Evolutionary conservation across 2,113 vertebrate genomes (phyloP).

Genomic region (Fregetta grallaria): DNA sequence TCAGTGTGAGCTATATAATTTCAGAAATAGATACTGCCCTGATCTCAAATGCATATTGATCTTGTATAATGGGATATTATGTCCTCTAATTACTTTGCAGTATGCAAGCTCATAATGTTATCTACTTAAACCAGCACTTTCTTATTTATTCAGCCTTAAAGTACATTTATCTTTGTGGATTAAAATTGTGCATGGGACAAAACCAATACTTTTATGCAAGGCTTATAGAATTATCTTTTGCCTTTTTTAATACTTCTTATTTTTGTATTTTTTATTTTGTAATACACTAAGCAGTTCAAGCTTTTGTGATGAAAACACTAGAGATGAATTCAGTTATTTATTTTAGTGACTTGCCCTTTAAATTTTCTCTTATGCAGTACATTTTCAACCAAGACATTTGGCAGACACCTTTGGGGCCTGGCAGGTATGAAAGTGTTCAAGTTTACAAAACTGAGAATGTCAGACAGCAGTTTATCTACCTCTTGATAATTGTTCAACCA

Average conservation of each 20-base stretch:
- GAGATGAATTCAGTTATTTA: neutral
- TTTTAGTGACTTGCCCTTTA: neutral
- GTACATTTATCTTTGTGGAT: neutral
- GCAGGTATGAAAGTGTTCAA: neutral
- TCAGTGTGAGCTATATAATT: neutral
- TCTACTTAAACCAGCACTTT: neutral
- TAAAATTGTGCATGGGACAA: neutral
- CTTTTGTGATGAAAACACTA: neutral
- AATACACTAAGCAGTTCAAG: neutral
- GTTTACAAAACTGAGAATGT: neutral
- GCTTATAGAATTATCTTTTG: neutral
- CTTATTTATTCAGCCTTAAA: neutral
- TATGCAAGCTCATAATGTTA: neutral
- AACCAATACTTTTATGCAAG: neutral
- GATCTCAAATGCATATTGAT: constrained; percentile 23
- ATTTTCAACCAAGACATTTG: neutral
- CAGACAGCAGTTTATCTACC: neutral
- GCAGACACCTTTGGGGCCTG: neutral
- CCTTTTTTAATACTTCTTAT: neutral
- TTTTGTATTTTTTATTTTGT: neutral
- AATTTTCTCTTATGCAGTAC: neutral
- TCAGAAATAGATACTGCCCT: constrained; percentile 25
- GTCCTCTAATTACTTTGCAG: constrained; percentile 46
- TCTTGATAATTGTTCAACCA: neutral
- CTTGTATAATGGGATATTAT: constrained; percentile 13